These are phyloP conservation scores for Eucidaris tribuloides DNA, from an alignment of 35 echinoderm and acorn worm genomes.

Conservation along the genomic window DNA sequence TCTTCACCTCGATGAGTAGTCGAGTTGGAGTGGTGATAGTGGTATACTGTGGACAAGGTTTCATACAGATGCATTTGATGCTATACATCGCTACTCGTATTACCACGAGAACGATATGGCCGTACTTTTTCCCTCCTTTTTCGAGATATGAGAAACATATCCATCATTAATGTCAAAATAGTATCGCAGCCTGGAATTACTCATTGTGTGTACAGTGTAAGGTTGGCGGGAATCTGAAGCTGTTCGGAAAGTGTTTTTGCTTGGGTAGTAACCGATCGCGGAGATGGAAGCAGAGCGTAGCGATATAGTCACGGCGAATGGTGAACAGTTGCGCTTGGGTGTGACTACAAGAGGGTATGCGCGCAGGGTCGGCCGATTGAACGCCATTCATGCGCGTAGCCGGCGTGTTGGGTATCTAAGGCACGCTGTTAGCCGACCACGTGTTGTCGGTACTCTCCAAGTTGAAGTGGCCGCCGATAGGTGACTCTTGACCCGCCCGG, in stretches of 20 bases:
- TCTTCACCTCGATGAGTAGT: not conserved
- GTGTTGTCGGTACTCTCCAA: slow-evolving; percentile 21
- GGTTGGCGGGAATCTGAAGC: slow-evolving; percentile 1
- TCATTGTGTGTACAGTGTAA: slow-evolving; percentile 6
- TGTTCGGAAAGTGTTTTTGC: slow-evolving; percentile 10
- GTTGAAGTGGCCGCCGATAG: not conserved
- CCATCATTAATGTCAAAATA: slow-evolving; percentile 39
- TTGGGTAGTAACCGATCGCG: slow-evolving; percentile 22
- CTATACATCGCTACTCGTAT: slow-evolving; percentile 19
- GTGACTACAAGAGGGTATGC: slow-evolving; percentile 22
- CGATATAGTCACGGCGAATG: slow-evolving; percentile 26
- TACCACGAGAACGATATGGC: not conserved
- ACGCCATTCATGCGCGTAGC: slow-evolving; percentile 25
- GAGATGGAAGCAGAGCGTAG: not conserved
- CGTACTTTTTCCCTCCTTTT: slow-evolving; percentile 14
- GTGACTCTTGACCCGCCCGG: slow-evolving; percentile 29
- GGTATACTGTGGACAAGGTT: not conserved
- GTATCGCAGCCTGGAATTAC: slow-evolving; percentile 23
- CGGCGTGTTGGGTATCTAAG: slow-evolving; percentile 29
- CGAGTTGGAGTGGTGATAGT: slow-evolving; percentile 6
- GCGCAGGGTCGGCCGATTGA: slow-evolving; percentile 26
- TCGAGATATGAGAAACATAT: slow-evolving; percentile 17
- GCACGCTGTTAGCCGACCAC: not conserved
- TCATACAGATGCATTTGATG: slow-evolving; percentile 24
- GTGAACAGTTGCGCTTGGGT: not conserved